Percentiles rank a stretch among this genome's conserved stretches.
Conservation (phyloP, 64 coral and sea anemone genomes). For the Orbicella faveolata region DNA sequence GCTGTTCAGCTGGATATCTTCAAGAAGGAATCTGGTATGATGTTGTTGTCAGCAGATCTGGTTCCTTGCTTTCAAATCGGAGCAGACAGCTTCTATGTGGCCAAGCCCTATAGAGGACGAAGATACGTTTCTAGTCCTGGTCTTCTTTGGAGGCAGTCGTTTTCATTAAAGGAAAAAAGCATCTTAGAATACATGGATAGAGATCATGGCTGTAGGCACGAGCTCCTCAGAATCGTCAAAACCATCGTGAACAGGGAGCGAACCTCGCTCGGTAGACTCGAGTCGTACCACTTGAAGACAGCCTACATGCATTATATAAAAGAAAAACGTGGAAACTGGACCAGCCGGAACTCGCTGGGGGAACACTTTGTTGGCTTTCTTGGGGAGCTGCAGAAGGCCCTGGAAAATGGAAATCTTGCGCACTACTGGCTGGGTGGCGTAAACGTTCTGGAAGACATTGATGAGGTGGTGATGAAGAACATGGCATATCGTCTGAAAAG, state of each 20-base stretch:
- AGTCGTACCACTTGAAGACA: constrained; percentile 73
- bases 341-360: constrained; percentile 9
- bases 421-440: constrained; percentile 40
- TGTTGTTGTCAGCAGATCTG: constrained; percentile 43
- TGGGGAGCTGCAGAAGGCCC: neutral
- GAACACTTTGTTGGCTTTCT: constrained; percentile 39
- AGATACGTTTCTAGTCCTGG: neutral
- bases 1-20: constrained; percentile 61
- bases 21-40: neutral
- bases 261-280: constrained; percentile 8
- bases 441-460: constrained; percentile 45
- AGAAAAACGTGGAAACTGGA: neutral
- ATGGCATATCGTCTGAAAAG: constrained; percentile 37
- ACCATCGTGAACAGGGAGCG: constrained; percentile 23
- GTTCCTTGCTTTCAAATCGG: constrained; percentile 36
- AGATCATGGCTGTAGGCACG: constrained; percentile 45
- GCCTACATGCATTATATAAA: constrained; percentile 54
- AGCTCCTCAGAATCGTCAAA: constrained; percentile 66
- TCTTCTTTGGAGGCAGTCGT: constrained; percentile 53
- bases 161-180: constrained; percentile 57
- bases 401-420: neutral
- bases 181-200: constrained; percentile 45
- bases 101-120: constrained; percentile 6
- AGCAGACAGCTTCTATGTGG: constrained; percentile 22
- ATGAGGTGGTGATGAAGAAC: neutral